Evolutionary conservation across 2,888 invertebrate genomes (phyloP).

Genomic region (Ceramica pisi): DNA sequence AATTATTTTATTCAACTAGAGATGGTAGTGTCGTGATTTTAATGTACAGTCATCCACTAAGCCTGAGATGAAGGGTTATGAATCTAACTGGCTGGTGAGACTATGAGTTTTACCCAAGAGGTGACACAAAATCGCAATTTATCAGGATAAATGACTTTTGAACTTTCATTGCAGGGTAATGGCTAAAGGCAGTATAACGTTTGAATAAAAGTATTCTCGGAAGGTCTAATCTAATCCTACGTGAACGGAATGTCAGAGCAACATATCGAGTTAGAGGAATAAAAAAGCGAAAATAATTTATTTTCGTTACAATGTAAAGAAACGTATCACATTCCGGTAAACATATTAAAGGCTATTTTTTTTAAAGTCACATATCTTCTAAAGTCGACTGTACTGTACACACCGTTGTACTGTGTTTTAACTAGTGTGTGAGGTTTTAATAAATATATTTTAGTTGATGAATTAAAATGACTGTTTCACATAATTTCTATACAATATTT

Average conservation of each 20-base stretch:
- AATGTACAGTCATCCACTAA: neutral
- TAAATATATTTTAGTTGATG: too few species aligned
- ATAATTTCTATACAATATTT: too few species aligned
- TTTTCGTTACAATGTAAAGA: neutral
- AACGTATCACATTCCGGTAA: neutral
- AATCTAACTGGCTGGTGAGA: neutral
- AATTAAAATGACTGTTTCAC: too few species aligned
- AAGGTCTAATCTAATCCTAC: neutral
- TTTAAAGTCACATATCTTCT: too few species aligned
- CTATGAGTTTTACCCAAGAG: neutral
- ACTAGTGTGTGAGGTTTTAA: too few species aligned
- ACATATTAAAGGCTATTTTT: too few species aligned
- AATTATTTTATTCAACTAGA: conserved; percentile 11
- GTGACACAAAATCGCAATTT: neutral
- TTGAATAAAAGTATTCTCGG: neutral
- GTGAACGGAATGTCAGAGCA: too few species aligned
- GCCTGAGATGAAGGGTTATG: neutral
- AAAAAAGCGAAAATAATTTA: neutral
- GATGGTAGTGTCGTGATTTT: neutral
- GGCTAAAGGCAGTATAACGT: neutral
- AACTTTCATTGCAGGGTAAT: neutral
- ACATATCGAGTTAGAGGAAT: neutral
- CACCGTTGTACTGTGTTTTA: too few species aligned
- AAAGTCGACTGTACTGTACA: too few species aligned
- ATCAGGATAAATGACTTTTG: neutral